phyloP scores from a whole-genome alignment of 2,888 invertebrate genomes.

The Hedychridium roseum region DNA sequence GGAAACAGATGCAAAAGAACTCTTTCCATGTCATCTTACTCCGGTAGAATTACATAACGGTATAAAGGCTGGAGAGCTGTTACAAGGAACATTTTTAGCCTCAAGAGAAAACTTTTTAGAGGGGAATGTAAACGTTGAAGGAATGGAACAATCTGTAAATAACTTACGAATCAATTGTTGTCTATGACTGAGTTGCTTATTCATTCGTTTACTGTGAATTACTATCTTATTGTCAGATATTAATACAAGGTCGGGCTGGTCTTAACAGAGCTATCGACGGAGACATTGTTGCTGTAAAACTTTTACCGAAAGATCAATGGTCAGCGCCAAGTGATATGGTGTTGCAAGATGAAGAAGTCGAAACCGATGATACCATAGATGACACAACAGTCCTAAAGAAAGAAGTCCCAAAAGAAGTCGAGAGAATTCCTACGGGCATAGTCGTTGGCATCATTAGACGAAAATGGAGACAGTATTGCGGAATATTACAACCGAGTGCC shows the following conservation, averaged over 20 bases:
- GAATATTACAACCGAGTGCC: slow-evolving; percentile 84
- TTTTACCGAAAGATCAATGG: slow-evolving; percentile 91
- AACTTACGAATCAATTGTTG: not conserved
- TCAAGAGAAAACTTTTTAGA: slow-evolving; percentile 95
- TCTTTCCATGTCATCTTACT: slow-evolving; percentile 87
- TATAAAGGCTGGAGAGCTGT: slow-evolving; percentile 76
- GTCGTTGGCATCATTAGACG: slow-evolving; percentile 95
- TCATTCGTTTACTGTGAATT: not conserved
- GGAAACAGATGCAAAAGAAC: slow-evolving; percentile 68
- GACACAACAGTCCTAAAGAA: slow-evolving; percentile 47
- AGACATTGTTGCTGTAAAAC: slow-evolving; percentile 89
- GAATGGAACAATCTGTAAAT: slow-evolving; percentile 80
- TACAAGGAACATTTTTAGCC: slow-evolving; percentile 85
- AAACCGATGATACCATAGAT: slow-evolving; percentile 67
- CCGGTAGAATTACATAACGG: slow-evolving; percentile 81
- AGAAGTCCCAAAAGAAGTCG: slow-evolving; percentile 18
- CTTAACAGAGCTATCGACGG: slow-evolving; percentile 95
- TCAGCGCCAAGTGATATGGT: slow-evolving; percentile 87
- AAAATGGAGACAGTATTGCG: slow-evolving; percentile 98
- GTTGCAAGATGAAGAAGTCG: slow-evolving; percentile 78
- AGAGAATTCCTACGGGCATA: slow-evolving; percentile 72
- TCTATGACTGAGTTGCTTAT: too few relatives aligned
- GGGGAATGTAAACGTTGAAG: slow-evolving; percentile 84
- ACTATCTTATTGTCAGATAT: slow-evolving; percentile 66
- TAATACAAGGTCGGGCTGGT: slow-evolving; percentile 84